Percentiles rank a stretch among this genome's conserved stretches.
Conservation (phyloP, 1,140 invertebrate genomes). For the Diachasmimorpha longicaudata region DNA sequence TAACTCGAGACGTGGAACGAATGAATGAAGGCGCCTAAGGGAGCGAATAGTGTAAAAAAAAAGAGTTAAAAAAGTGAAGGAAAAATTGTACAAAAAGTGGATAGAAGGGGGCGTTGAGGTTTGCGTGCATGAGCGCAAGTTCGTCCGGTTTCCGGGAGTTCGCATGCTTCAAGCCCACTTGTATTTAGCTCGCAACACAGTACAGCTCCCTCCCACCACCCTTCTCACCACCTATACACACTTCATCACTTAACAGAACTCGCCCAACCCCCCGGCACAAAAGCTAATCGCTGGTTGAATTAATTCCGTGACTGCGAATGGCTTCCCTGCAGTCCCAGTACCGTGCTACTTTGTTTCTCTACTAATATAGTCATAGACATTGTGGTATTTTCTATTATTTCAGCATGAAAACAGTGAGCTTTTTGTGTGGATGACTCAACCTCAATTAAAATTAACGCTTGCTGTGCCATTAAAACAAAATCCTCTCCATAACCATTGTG, state of each 20-base stretch:
- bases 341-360: neutral
- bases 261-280: conserved; percentile 23
- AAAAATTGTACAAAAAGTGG: conserved; percentile 21
- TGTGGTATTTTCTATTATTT: neutral
- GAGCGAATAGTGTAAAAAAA: neutral
- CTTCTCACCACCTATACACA: conserved; percentile 24
- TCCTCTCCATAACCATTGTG: too few species aligned
- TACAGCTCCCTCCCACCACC: neutral
- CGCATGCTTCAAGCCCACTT: conserved; percentile 48
- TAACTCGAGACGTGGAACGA: conserved; percentile 49
- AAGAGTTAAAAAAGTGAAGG: conserved; percentile 12
- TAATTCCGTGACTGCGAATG: conserved; percentile 52
- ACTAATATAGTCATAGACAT: neutral
- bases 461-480: too few species aligned
- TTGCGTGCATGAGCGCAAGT: conserved; percentile 45
- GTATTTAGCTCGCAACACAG: conserved; percentile 34
- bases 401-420: neutral
- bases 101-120: conserved; percentile 25
- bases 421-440: too few species aligned
- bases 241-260: conserved; percentile 22
- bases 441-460: too few species aligned
- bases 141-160: conserved; percentile 48
- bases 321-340: conserved; percentile 27
- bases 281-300: conserved; percentile 51
- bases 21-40: conserved; percentile 36